Evolutionary conservation across 2,113 vertebrate genomes (phyloP), one percentile per base, ranked within the genome.

Genomic region (Podiceps cristatus): DNA sequence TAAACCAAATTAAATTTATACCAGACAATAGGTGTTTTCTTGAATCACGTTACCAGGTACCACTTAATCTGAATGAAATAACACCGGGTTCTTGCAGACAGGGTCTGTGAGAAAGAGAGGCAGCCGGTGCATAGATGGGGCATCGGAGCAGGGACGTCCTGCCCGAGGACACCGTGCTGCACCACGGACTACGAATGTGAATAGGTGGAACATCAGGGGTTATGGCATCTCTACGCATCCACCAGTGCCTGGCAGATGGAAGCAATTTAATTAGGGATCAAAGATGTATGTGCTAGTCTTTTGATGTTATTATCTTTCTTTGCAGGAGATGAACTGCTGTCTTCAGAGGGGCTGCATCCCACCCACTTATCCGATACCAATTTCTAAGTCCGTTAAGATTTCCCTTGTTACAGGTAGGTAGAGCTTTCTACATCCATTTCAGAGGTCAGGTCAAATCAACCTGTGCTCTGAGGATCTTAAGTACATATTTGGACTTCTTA

Each of bases 211-310:
- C 13, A 20, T 66, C 67, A 29, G 33, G 27, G 35, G 7, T 45
- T 33, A 35, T 0, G 2, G 3, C 66, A 45, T 53, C 49, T 74
- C 27, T 10, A 3, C 3, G 6, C 9, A 40, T 22, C 40, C 80
- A 37, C 33, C 18, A 28, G 25, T 31, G 56, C 62, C 1, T 75
- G 49, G 13, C 40, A 66, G 68, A n/a, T 42, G 31, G 53, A 91
- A 78, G 42, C 14, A 83, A 66, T 87, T 71, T 75, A 56, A 69
- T 62, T 83, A 50, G 29, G 45, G 18, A 79, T 56, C 87, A 60
- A 68, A 94, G 23, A 52, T 23, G 68, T 59, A 67, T 88, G 94
- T 90, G 13, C 55, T 90, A 66, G 93, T 88, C 49, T 77, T 88
- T 78, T 47, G 76, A 20, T 92, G n/a, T 67, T 92, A 90, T 79